Conservation (phyloP, 2,797 vertebrate species). For the Netta rufina region DNA sequence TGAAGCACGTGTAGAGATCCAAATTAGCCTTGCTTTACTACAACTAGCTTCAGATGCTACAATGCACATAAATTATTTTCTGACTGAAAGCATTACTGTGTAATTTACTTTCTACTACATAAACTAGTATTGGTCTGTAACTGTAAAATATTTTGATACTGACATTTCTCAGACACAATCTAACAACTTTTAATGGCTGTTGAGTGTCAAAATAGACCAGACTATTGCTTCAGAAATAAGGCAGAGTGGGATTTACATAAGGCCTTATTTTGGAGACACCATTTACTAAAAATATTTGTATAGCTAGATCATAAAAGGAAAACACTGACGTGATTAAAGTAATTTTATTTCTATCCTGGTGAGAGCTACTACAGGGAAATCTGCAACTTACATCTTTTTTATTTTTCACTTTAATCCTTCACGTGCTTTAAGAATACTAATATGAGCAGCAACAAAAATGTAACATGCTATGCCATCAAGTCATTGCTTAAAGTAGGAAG, state of each 20-base stretch:
- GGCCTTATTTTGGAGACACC: not conserved
- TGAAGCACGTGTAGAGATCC: not conserved
- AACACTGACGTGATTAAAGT: not conserved
- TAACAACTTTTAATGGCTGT: not conserved
- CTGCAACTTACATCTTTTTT: not conserved
- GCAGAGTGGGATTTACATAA: not conserved
- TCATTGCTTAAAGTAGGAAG: not conserved
- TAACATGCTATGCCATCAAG: not conserved
- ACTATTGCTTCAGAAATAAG: not conserved
- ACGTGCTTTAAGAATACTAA: not conserved
- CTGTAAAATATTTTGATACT: not conserved
- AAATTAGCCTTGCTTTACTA: not conserved
- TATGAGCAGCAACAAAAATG: not conserved
- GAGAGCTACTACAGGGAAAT: not conserved
- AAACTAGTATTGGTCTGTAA: not conserved
- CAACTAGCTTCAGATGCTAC: not conserved
- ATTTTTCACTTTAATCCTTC: not conserved
- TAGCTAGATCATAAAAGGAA: not conserved
- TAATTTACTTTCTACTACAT: not conserved
- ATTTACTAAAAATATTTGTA: not conserved
- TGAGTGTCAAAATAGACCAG: not conserved
- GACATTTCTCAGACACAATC: not conserved
- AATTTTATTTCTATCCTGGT: not conserved
- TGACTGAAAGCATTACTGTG: not conserved
- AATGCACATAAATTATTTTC: not conserved